Evolutionary conservation across 2,113 vertebrate genomes (phyloP).

Genomic region (Mormoops blainvillei): DNA sequence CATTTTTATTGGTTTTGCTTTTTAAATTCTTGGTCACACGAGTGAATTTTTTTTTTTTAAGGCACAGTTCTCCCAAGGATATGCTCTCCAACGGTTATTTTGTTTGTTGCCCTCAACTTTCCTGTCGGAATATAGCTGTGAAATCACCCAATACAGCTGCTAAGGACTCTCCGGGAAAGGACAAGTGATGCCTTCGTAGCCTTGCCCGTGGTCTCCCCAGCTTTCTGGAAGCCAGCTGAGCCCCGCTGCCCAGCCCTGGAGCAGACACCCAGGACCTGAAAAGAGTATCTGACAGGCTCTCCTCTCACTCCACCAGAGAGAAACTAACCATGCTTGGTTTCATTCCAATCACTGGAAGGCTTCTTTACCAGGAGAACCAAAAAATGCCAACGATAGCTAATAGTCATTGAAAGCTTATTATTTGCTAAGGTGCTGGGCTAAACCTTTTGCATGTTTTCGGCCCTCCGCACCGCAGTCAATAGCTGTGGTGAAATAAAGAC

Average conservation of each 20-base stretch:
- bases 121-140: not conserved
- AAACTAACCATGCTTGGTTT: not conserved
- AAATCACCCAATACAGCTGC: not conserved
- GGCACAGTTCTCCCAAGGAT: not conserved
- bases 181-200: not conserved
- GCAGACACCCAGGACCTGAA: not conserved
- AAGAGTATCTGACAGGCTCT: not conserved
- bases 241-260: not conserved
- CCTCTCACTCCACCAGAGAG: not conserved
- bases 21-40: not conserved
- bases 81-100: not conserved
- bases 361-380: not conserved
- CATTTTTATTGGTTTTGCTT: not conserved
- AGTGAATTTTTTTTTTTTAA: not conserved
- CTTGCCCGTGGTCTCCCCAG: not conserved
- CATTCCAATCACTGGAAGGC: not conserved
- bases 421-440: not conserved
- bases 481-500: not conserved
- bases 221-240: not conserved
- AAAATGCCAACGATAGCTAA: not conserved
- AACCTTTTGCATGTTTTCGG: not conserved
- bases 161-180: not conserved
- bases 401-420: not conserved
- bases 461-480: not conserved
- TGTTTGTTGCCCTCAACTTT: not conserved